Evolutionary conservation across 1,140 invertebrate species (phyloP), one percentile per base, ranked within the genome.

Genomic region (Zaprionus inermis): DNA sequence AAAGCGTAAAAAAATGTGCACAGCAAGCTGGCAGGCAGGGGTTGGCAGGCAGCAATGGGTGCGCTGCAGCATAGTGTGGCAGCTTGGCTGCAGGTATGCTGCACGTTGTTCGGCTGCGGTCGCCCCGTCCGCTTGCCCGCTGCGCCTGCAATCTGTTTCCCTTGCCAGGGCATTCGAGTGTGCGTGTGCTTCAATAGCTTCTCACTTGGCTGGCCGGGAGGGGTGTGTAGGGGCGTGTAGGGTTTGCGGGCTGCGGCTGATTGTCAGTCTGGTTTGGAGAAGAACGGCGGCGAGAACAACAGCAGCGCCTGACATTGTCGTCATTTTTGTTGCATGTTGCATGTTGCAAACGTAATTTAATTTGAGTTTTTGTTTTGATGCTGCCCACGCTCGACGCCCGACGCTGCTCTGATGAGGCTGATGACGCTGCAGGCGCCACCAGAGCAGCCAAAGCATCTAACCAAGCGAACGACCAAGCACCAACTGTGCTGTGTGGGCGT

Each of bases 321-420:
- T 66, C 72, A 71, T 44, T 44, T 49, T 49, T 83, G 76, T 82
- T 76, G 79, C 79, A 81, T 38, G 60, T 54, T 54, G 49, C 61
- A 64, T 56, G 79, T 78, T 82, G 79, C 76, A 86, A 88, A 79
- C 79, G 76, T 86, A 88, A 86, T 86, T 86, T 66, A 86, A 86
- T 86, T 86, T 86, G 82, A 81, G 67, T 81, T 81, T 85, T 85
- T 86, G 67, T 71, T 59, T 71, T 75, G 66, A 60, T 34, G 66
- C 52, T 59, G 57, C 41, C 41, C 30, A 16, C 7, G 24, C n/a
- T 16, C 10, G 49, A 46, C 34, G 34, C 28, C n/a, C 32, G 46
- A 3, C 52, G 30, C 34, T 49, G 32, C 9, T 30, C 9, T 30
- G 20, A 34, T 66, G 67, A 60, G n/a, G 57, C 20, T 16, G 41